Evolutionary conservation across 2,113 vertebrate genomes (phyloP).

Genomic region (Protobothrops flavoviridis): DNA sequence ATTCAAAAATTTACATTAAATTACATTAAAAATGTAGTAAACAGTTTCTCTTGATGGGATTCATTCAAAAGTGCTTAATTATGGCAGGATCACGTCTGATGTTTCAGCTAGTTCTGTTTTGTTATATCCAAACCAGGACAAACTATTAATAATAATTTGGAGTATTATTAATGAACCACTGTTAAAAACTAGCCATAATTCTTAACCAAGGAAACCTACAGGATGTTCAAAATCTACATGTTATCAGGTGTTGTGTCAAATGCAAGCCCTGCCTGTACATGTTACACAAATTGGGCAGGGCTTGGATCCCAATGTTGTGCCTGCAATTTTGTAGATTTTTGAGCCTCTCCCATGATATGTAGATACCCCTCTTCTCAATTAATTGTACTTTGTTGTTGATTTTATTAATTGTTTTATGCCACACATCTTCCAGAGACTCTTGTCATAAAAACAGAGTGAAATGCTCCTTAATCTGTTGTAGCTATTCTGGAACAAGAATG

Average conservation of each 20-base stretch:
- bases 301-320: background rate
- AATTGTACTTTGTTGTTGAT: background rate
- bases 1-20: background rate
- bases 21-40: background rate
- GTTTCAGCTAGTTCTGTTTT: background rate
- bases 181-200: background rate
- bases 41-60: background rate
- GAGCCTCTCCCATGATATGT: background rate
- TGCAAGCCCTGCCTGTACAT: background rate
- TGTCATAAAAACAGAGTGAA: background rate
- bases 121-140: background rate
- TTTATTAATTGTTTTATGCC: background rate
- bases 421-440: background rate
- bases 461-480: background rate
- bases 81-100: background rate
- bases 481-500: background rate
- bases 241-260: background rate
- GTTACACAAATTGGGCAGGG: background rate
- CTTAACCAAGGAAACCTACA: background rate
- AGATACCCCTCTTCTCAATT: background rate
- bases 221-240: background rate
- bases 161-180: background rate
- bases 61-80: background rate
- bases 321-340: background rate
- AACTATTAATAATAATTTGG: background rate